Conservation (phyloP, 2,113 vertebrate species). For the Ranitomeya imitator region DNA sequence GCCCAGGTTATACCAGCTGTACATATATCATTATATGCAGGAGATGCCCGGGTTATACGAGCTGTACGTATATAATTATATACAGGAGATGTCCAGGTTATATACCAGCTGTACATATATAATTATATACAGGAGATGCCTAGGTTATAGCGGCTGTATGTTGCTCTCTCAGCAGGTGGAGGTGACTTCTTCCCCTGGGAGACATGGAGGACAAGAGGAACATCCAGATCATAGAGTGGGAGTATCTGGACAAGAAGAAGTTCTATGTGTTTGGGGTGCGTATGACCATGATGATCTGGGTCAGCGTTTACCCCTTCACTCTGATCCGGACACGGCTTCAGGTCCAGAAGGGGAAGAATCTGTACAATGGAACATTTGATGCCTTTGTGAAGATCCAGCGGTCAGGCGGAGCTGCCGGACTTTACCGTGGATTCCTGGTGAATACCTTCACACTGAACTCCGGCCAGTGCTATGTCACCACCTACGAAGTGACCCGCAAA, state of each 20-base stretch:
- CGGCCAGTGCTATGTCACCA: constrained; percentile 94
- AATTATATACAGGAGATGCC: no score
- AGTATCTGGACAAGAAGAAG: constrained; percentile 96
- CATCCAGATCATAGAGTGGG: constrained; percentile 97
- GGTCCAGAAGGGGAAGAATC: constrained; percentile 90
- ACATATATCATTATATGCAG: no score
- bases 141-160: no score
- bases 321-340: constrained; percentile 91
- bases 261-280: constrained; percentile 92
- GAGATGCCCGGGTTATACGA: no score
- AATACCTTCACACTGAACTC: constrained; percentile 92
- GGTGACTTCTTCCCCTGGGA: no score
- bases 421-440: constrained; percentile 94
- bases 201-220: constrained; percentile 83
- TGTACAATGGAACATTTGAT: constrained; percentile 89
- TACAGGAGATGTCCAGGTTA: no score
- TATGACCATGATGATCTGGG: constrained; percentile 93
- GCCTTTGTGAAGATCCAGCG: constrained; percentile 91
- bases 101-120: no score
- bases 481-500: constrained; percentile 90
- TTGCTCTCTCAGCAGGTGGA: constrained; percentile 7
- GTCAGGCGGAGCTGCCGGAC: constrained; percentile 79
- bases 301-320: constrained; percentile 90
- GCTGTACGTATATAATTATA: no score
- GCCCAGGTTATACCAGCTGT: no score